These are phyloP conservation scores for Saccostrea glomerata DNA, from an alignment of 1,140 invertebrate genomes.

Conservation along the genomic window DNA sequence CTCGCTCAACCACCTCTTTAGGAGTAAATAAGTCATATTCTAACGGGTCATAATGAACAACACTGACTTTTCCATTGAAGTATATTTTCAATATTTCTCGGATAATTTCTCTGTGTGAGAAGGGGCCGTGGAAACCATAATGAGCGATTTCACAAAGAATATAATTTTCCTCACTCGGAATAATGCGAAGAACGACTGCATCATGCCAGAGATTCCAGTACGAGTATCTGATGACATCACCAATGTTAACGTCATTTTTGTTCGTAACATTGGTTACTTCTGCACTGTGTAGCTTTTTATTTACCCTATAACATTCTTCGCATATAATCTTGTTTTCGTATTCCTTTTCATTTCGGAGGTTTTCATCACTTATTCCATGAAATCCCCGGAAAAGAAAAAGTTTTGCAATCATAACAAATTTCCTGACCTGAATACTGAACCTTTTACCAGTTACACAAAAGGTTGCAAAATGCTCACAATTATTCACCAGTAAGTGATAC, in stretches of 20 bases:
- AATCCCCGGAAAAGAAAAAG: constrained; percentile 34
- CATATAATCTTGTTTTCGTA: constrained; percentile 38
- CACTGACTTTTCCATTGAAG: background rate
- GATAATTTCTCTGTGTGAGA: background rate
- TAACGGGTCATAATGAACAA: background rate
- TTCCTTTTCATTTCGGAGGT: constrained; percentile 28
- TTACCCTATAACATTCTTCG: constrained; percentile 25
- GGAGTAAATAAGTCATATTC: constrained; percentile 13
- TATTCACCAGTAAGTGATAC: constrained; percentile 40
- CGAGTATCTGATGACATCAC: constrained; percentile 38
- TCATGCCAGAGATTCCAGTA: constrained; percentile 39
- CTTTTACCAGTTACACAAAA: constrained; percentile 40
- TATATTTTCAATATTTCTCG: background rate
- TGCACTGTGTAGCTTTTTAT: background rate
- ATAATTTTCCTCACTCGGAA: background rate
- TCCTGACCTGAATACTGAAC: constrained; percentile 31
- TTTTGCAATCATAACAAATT: background rate
- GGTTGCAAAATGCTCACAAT: constrained; percentile 53
- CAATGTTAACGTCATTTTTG: constrained; percentile 9
- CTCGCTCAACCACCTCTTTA: constrained; percentile 27
- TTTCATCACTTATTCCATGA: constrained; percentile 38
- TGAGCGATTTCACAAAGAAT: constrained; percentile 29
- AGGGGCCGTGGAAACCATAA: constrained; percentile 28
- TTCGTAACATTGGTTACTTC: background rate
- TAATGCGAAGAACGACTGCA: constrained; percentile 33